Percentiles rank a stretch among this genome's conserved stretches.
Evolutionary conservation across 2,113 vertebrate genomes (phyloP).

Genomic region (Oreotragus oreotragus): DNA sequence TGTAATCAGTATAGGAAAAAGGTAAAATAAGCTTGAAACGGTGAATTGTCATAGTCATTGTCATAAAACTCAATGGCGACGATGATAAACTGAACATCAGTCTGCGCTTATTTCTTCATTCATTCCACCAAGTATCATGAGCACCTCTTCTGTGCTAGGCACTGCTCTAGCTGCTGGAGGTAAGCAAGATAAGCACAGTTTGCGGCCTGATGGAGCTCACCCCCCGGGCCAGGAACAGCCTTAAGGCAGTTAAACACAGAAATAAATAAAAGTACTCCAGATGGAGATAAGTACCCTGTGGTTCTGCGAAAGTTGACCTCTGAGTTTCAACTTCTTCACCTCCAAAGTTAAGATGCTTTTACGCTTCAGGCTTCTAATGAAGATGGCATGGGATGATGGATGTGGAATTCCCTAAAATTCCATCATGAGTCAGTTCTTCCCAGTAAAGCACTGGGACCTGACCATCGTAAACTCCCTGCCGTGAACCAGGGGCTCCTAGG

Average conservation of each 20-base stretch:
- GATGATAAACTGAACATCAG: not conserved
- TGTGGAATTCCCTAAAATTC: not conserved
- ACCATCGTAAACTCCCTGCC: not conserved
- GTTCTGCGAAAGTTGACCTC: not conserved
- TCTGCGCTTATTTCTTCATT: not conserved
- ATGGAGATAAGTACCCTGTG: not conserved
- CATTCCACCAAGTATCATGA: not conserved
- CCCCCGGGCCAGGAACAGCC: accelerated
- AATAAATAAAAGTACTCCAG: not conserved
- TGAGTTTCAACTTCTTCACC: not conserved
- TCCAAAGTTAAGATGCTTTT: not conserved
- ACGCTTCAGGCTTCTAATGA: not conserved
- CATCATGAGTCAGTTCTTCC: not conserved
- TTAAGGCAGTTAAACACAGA: not conserved
- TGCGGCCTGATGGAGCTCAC: not conserved
- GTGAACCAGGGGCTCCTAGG: not conserved
- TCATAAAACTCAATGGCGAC: not conserved
- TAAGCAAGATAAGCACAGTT: not conserved
- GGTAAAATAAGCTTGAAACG: not conserved
- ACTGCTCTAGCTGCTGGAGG: not conserved
- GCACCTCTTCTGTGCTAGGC: not conserved
- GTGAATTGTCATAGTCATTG: no score
- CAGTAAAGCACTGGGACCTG: not conserved
- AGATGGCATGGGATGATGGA: not conserved
- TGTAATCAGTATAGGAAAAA: not conserved